Conservation (phyloP, 2,113 vertebrate species). For the Crocuta crocuta region DNA sequence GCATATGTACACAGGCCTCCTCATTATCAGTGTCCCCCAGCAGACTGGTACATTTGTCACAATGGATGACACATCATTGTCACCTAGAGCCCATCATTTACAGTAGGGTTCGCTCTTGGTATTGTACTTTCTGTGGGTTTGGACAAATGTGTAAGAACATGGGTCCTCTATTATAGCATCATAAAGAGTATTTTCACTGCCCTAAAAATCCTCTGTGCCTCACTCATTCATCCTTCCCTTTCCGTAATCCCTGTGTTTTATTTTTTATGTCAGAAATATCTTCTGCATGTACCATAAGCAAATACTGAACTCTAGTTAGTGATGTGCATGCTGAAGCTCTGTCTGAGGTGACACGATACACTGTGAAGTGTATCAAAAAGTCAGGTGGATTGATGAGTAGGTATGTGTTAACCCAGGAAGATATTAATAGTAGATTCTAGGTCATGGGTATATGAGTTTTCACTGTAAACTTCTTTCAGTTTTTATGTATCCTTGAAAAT, state of each 20-base stretch:
- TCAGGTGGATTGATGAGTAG: background rate
- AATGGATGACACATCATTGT: background rate
- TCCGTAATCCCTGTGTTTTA: background rate
- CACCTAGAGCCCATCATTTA: background rate
- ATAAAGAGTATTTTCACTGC: background rate
- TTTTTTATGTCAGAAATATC: background rate
- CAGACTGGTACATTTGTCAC: background rate
- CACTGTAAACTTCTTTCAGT: background rate
- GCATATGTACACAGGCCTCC: no score
- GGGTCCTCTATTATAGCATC: background rate
- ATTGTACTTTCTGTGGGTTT: background rate
- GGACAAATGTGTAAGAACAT: background rate
- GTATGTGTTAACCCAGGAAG: background rate
- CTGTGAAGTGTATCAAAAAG: background rate
- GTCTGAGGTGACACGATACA: background rate
- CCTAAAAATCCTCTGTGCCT: background rate
- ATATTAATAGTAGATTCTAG: background rate
- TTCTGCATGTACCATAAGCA: background rate
- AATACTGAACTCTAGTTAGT: background rate
- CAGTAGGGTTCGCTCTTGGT: background rate
- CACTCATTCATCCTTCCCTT: background rate
- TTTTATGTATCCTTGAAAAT: conserved; percentile 5
- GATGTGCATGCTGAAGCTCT: background rate
- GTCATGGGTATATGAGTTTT: background rate
- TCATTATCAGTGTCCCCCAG: background rate